Percentiles rank a stretch among this genome's conserved stretches.
Evolutionary conservation across 2,797 vertebrate genomes (phyloP).

Genomic region (Sciurus vulgaris): DNA sequence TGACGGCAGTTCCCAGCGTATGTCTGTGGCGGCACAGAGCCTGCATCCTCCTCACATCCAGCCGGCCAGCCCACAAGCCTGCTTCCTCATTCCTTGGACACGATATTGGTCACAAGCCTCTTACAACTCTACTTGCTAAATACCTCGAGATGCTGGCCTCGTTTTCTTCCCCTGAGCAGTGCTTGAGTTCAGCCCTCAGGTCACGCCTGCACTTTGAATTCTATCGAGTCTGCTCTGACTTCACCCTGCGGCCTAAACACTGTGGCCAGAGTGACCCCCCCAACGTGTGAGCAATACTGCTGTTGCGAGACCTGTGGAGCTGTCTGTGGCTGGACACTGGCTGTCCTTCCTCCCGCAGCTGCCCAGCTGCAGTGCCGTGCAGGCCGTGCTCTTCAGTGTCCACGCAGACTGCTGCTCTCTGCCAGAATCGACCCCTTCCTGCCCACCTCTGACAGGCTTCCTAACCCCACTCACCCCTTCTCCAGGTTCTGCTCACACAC

Average conservation of each 20-base stretch:
- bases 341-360: rapidly evolving
- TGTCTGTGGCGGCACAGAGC: neutral
- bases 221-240: neutral
- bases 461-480: neutral
- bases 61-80: too few relatives aligned
- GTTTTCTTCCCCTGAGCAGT: neutral
- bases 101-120: neutral
- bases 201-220: neutral
- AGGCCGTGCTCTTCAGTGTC: rapidly evolving
- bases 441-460: too few relatives aligned
- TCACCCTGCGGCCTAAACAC: neutral
- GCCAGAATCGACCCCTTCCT: too few relatives aligned
- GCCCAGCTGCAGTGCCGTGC: neutral
- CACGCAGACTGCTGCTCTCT: neutral
- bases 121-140: neutral
- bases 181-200: neutral
- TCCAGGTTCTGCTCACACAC: neutral
- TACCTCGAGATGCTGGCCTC: neutral
- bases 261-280: neutral
- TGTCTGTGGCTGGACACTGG: neutral
- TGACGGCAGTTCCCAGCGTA: neutral
- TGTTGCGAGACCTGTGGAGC: neutral
- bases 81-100: neutral
- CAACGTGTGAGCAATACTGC: neutral
- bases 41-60: neutral